Base-by-base conservation (phyloP, 2,888 invertebrate genomes). In the Galeopsomyia nigrocyanea region DNA sequence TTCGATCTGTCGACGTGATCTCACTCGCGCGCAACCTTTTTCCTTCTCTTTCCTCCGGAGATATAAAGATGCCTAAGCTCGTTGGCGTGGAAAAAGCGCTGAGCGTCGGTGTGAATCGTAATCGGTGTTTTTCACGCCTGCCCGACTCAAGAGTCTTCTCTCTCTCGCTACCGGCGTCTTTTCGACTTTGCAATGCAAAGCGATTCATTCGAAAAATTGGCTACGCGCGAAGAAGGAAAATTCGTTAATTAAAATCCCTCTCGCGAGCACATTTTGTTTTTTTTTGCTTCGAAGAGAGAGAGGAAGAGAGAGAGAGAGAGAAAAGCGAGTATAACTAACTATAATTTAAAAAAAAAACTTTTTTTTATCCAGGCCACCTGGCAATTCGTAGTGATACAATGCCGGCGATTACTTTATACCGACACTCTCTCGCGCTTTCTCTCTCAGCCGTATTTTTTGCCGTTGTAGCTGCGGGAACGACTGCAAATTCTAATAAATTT, bases 401-500 rank as follows among this genome's bases (percentile, higher is more conserved):
- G 31, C 51, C 19, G 13, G 31, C 63, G 50, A 63, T 63, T 63
- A 63, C 63, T 63, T 63, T n/a, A 58, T 57, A 17, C 31, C 17
- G 13, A 9, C 1, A 16, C 16, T 10, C 14, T 31, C 3, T n/a
- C 19, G 61, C 9, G 21, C 61, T 61, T n/a, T n/a, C n/a, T n/a
- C n/a, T n/a, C 39, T 39, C 39, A 10, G 39, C 10, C 63, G 22
- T 55, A 56, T 65, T 65, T 55, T 47, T 64, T 46, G 39, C 13
- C 56, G 17, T 3, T 21, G 5, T 14, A 26, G 17, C 21, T n/a
- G 13, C 14, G 16, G 14, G 22, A 10, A 10, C 31, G 26, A 16
- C 50, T 49, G 56, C 57, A n/a, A 61, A 50, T 68, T 47, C 67
- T 63, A 63, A 74, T 74, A 71, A 71, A 74, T 74, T 64, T 50